phyloP scores from a whole-genome alignment of 2,113 vertebrate genomes.

The Spheniscus mendiculus region DNA sequence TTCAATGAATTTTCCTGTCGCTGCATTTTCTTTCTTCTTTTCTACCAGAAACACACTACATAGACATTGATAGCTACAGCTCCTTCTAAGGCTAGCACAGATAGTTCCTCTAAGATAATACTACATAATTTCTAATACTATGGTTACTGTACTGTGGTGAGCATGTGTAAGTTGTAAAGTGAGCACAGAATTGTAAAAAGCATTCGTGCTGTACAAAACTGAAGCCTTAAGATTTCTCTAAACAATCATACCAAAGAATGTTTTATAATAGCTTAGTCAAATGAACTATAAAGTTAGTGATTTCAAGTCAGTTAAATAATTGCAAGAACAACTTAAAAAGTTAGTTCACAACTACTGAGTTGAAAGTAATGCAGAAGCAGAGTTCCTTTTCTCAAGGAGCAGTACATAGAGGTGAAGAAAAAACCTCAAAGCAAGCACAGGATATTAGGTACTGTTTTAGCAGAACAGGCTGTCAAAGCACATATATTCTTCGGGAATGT shows the following conservation, averaged over 20 bases:
- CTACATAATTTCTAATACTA: background rate
- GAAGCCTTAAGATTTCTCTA: background rate
- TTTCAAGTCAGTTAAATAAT: background rate
- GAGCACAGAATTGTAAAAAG: background rate
- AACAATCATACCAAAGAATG: background rate
- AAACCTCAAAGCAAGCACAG: background rate
- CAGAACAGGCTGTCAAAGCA: background rate
- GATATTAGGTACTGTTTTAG: background rate
- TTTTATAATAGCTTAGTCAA: background rate
- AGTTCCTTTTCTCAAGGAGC: background rate
- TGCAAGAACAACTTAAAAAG: background rate
- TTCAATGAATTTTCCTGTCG: background rate
- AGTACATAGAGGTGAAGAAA: background rate
- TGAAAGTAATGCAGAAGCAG: background rate
- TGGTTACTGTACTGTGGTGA: background rate
- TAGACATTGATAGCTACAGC: background rate
- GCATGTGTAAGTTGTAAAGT: accelerated
- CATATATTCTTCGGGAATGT: background rate
- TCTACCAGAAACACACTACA: background rate
- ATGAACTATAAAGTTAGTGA: background rate
- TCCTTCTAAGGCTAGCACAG: background rate
- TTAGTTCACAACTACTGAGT: background rate
- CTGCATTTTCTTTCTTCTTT: background rate
- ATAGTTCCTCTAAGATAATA: background rate
- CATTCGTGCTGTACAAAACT: background rate